Conservation (phyloP, 2,888 invertebrate species). For the Aleiodes testaceus region DNA sequence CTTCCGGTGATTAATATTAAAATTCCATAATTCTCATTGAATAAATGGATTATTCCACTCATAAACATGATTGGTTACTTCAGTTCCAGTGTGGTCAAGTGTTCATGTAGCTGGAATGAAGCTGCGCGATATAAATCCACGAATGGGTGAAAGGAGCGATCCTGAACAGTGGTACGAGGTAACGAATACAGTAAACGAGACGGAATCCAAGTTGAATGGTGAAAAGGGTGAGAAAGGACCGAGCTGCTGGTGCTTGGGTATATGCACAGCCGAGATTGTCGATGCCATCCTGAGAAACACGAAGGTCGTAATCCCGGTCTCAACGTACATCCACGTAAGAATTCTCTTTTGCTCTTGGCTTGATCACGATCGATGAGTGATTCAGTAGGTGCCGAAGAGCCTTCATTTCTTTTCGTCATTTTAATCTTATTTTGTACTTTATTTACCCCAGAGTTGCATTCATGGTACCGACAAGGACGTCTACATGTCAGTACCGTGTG, state of each 20-base stretch:
- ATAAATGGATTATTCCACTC: too few species aligned
- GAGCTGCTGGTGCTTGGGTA: conserved; percentile 73
- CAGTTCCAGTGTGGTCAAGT: conserved; percentile 80
- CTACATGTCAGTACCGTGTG: conserved; percentile 77
- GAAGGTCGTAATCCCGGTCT: conserved; percentile 70
- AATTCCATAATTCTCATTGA: too few species aligned
- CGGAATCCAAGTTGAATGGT: conserved; percentile 53
- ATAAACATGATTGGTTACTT: conserved; percentile 17
- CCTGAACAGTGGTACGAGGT: conserved; percentile 74
- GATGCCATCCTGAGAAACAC: conserved; percentile 72
- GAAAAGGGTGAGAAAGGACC: conserved; percentile 61
- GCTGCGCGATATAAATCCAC: conserved; percentile 75
- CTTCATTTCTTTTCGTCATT: conserved; percentile 3
- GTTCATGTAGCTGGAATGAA: conserved; percentile 78
- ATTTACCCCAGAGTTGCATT: conserved; percentile 59
- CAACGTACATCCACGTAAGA: conserved; percentile 72
- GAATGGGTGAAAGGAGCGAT: conserved; percentile 75
- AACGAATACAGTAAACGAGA: conserved; percentile 59
- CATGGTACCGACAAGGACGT: conserved; percentile 77
- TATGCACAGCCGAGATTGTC: conserved; percentile 71
- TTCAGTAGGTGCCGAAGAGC: conserved; percentile 23
- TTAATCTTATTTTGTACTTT: not conserved
- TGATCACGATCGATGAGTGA: conserved; percentile 38
- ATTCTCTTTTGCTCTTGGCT: conserved; percentile 17
- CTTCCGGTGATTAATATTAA: conserved; percentile 62